Base-by-base conservation (phyloP, 2,888 invertebrate species). In the Helicoverpa assulta region DNA sequence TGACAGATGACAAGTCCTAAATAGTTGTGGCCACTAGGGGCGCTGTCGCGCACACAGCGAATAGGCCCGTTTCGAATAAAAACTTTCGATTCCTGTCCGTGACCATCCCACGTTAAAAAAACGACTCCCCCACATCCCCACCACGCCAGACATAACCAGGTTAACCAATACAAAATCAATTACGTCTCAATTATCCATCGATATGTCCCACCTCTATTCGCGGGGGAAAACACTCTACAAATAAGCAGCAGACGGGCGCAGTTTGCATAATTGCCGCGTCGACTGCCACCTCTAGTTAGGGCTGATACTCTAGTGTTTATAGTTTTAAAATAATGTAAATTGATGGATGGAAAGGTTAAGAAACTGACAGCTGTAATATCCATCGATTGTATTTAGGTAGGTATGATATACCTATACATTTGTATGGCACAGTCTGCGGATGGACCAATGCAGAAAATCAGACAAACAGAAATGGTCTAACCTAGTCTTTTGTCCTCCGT, bases 261-360 rank as follows among this genome's bases (percentile, higher is more conserved):
- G 91, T 92, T 91, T 90, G 90, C 92, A 91, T 91, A 92, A 92
- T 92, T 91, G 91, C 86, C 87, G 86, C 76, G 82, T 81, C 84
- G 81, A 78, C 80, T 80, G 67, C 53, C 78, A 80, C 85, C 77
- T 64, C 76, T 71, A 78, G 70, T 76, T 75, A 84, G 81, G 80
- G 80, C 47, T 78, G 79, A 58, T 79, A 72, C 63, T 51, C 54
- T 62, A 56, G 61, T 40, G 33, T 40, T 40, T 10, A 14, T 5
- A n/a, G 47, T 47, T 47, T 47, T 47, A 47, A 16, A 26, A 21
- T 2, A 21, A 26, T 26, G 4, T 26, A 26, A 26, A 26, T 26
- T 26, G 26, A 4, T 26, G 26, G 26, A 26, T 4, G 26, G 26
- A 3, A 26, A 3, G 2, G 26, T 26, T 26, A 26, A 4, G 26